These are phyloP conservation scores for Ametastegia equiseti DNA, from an alignment of 2,888 invertebrate genomes.

Conservation along the genomic window DNA sequence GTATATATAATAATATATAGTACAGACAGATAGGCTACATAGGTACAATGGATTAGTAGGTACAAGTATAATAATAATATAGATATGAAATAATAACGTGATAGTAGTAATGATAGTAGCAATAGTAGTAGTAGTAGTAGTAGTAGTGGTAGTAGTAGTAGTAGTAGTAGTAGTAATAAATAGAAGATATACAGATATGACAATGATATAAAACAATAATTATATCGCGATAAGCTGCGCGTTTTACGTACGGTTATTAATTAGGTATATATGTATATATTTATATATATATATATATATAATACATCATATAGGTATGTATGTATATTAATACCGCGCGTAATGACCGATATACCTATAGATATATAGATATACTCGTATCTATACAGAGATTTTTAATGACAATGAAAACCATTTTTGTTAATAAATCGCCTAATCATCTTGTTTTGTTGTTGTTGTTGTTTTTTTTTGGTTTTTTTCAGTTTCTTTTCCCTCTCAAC, in stretches of 20 bases:
- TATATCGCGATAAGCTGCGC: conserved; percentile 42
- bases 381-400: neutral
- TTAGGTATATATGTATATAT: too few relatives aligned
- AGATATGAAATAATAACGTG: conserved; percentile 56
- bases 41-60: conserved; percentile 66
- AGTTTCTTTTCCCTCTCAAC: neutral
- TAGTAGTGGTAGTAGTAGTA: too few relatives aligned
- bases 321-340: neutral
- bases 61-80: conserved; percentile 57
- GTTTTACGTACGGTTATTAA: conserved; percentile 27
- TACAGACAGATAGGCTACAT: conserved; percentile 69
- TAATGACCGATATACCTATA: conserved; percentile 36
- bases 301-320: neutral
- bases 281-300: neutral
- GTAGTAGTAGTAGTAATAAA: conserved; percentile 3
- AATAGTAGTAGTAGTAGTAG: too few relatives aligned
- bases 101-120: conserved; percentile 32
- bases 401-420: too few relatives aligned
- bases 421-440: neutral
- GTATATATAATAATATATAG: conserved; percentile 57
- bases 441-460: neutral
- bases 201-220: conserved; percentile 55
- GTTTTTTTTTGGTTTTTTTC: neutral
- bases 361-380: neutral
- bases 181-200: conserved; percentile 55